Evolutionary conservation across 2,113 vertebrate species (phyloP).

Genomic region (Sisor rabdophorus): DNA sequence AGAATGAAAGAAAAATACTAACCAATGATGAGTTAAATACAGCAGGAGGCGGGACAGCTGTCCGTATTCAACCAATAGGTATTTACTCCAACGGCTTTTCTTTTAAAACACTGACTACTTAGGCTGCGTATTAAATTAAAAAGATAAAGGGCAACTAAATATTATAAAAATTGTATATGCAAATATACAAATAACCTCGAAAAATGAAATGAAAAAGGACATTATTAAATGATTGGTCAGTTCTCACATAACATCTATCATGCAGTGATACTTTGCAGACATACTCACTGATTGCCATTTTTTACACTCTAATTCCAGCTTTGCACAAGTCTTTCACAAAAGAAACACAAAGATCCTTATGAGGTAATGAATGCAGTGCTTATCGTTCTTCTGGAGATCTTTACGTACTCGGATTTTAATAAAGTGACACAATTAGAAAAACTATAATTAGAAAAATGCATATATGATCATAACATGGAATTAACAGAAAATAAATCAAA

Average conservation of each 20-base stretch:
- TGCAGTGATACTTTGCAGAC: too few relatives aligned
- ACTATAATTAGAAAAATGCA: too few relatives aligned
- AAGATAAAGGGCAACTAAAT: too few relatives aligned
- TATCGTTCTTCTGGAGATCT: background rate
- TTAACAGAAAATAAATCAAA: too few relatives aligned
- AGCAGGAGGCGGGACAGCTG: background rate
- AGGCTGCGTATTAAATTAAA: background rate
- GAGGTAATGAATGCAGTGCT: background rate
- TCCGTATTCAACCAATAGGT: background rate
- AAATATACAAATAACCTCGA: background rate
- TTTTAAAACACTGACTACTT: background rate
- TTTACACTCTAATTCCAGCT: slow-evolving; percentile 66
- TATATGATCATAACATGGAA: too few relatives aligned
- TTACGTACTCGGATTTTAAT: too few relatives aligned
- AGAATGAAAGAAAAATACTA: background rate
- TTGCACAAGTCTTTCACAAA: slow-evolving; percentile 63
- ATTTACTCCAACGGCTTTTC: background rate
- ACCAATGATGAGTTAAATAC: background rate
- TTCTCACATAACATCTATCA: background rate
- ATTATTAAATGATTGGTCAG: background rate
- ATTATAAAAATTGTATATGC: background rate
- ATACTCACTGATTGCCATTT: slow-evolving; percentile 43
- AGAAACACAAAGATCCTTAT: background rate
- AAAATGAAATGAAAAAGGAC: background rate
- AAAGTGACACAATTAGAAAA: too few relatives aligned